Percentiles rank a stretch among this genome's conserved stretches.
Evolutionary conservation across 2,888 invertebrate genomes (phyloP).

Genomic region (Zygothrica quintamaculata): DNA sequence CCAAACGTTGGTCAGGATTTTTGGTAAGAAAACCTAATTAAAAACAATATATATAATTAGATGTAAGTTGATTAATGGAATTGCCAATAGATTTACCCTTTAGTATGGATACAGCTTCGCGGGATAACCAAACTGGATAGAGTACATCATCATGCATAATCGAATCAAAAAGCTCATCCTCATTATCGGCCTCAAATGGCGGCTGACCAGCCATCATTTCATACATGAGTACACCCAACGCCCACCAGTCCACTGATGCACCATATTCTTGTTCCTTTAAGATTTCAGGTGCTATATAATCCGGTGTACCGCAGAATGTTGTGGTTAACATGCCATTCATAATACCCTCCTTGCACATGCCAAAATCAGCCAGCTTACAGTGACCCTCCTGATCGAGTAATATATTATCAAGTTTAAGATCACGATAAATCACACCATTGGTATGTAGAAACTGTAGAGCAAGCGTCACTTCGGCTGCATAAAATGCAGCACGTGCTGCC

Average conservation of each 20-base stretch:
- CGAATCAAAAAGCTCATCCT: conserved; percentile 99
- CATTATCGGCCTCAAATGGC: conserved; percentile 99
- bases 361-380: conserved; percentile 97
- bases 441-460: conserved; percentile 98
- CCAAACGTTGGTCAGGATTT: conserved; percentile 96
- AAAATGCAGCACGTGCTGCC: conserved; percentile 95
- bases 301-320: conserved; percentile 99
- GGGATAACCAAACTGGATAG: conserved; percentile 98
- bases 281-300: conserved; percentile 99
- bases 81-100: conserved; percentile 86
- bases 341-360: conserved; percentile 95
- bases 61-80: too few relatives aligned
- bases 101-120: conserved; percentile 95
- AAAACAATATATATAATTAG: not conserved
- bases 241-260: conserved; percentile 98
- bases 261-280: conserved; percentile 96
- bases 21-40: conserved; percentile 96
- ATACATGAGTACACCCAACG: conserved; percentile 98
- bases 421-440: conserved; percentile 99
- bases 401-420: conserved; percentile 99
- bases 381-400: conserved; percentile 97
- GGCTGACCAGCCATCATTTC: conserved; percentile 99
- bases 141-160: conserved; percentile 99
- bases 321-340: conserved; percentile 93
- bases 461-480: conserved; percentile 99